A percentile compares a stretch with the other conserved stretches of the same genome.
Conservation (phyloP, 2,888 invertebrate genomes). For the Chloroclystis v-ata region DNA sequence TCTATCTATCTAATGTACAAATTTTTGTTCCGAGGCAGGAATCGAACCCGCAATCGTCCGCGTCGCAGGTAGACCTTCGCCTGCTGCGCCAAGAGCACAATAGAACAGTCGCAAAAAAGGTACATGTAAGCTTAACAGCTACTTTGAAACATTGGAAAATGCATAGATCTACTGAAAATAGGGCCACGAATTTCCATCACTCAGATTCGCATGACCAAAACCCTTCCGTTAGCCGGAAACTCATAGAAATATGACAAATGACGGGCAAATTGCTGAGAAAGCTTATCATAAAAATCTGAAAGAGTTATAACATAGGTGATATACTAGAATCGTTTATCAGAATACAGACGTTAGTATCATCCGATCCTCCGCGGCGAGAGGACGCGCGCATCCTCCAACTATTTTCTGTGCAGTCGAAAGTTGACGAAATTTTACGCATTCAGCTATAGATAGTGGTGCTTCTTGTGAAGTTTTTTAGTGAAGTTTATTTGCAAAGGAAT, state of each 20-base stretch:
- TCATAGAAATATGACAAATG: slow-evolving; percentile 16
- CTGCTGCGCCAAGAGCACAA: too few species aligned
- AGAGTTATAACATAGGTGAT: neutral
- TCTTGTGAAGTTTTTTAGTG: slow-evolving; percentile 14
- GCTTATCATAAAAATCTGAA: neutral
- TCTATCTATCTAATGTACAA: too few species aligned
- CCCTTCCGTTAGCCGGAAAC: slow-evolving; percentile 14
- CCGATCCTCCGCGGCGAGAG: slow-evolving; percentile 33
- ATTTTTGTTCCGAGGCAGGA: too few species aligned
- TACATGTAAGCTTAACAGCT: too few species aligned
- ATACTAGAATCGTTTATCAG: slow-evolving; percentile 7
- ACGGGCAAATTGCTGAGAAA: neutral
- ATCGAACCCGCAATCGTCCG: too few species aligned
- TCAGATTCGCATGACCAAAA: too few species aligned
- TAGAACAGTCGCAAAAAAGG: too few species aligned
- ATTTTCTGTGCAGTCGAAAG: slow-evolving; percentile 30
- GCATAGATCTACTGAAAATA: too few species aligned
- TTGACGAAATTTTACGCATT: slow-evolving; percentile 29
- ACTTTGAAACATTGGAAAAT: too few species aligned
- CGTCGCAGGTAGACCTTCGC: too few species aligned
- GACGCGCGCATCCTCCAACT: slow-evolving; percentile 42
- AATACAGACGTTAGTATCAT: slow-evolving; percentile 47
- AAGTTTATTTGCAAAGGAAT: slow-evolving; percentile 1
- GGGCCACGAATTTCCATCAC: too few species aligned
- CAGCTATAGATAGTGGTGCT: slow-evolving; percentile 15